Evolutionary conservation across 1,140 invertebrate species (phyloP).

Genomic region (Leptopilina clavipes): DNA sequence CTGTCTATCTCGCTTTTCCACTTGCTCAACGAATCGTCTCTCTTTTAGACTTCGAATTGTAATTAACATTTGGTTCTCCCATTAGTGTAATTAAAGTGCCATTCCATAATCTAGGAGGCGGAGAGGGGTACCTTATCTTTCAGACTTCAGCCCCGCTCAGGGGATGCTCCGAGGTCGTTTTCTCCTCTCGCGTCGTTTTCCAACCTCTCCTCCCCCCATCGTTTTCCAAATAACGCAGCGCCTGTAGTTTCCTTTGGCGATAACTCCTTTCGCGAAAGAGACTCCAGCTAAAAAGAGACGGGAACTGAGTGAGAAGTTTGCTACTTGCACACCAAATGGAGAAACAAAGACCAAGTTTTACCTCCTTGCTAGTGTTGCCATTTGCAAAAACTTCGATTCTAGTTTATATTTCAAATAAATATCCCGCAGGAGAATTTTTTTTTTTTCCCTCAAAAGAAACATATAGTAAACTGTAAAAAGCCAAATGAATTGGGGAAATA

Average conservation of each 20-base stretch:
- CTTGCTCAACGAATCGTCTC: slow-evolving; percentile 67
- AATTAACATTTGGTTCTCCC: slow-evolving; percentile 84
- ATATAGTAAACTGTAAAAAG: no score
- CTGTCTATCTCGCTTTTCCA: slow-evolving; percentile 50
- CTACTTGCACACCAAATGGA: neutral
- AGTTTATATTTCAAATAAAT: no score
- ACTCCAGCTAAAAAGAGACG: slow-evolving; percentile 46
- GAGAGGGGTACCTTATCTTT: slow-evolving; percentile 74
- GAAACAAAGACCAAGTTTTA: neutral
- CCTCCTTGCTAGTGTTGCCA: neutral
- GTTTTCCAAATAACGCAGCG: slow-evolving; percentile 57
- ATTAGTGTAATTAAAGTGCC: slow-evolving; percentile 84
- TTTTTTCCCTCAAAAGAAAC: no score
- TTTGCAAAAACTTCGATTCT: no score
- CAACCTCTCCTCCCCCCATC: slow-evolving; percentile 47
- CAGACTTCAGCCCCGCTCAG: slow-evolving; percentile 70
- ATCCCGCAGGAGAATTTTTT: no score
- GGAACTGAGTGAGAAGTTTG: slow-evolving; percentile 27
- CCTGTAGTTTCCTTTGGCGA: slow-evolving; percentile 66
- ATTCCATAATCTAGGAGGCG: slow-evolving; percentile 77
- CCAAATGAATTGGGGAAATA: neutral
- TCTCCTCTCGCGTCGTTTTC: slow-evolving; percentile 60
- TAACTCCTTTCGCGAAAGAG: slow-evolving; percentile 68
- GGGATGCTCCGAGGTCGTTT: slow-evolving; percentile 64
- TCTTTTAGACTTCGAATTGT: slow-evolving; percentile 82